Conservation (phyloP, 2,797 vertebrate species). For the Eutrigla gurnardus region DNA sequence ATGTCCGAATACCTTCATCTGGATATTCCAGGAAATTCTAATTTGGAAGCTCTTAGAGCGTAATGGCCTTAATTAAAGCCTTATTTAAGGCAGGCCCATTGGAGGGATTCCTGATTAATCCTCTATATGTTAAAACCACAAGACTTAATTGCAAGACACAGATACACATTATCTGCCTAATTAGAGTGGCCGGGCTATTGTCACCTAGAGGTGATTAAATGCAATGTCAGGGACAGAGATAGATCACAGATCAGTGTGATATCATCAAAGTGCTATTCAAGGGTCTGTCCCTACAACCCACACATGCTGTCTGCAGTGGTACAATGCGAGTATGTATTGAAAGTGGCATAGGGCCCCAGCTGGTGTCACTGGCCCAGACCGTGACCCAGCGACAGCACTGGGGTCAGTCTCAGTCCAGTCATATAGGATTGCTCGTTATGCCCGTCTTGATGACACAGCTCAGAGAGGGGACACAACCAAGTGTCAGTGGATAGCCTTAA, state of each 20-base stretch:
- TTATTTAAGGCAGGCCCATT: constrained; percentile 42
- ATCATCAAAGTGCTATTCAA: constrained; percentile 1
- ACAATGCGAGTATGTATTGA: constrained; percentile 46
- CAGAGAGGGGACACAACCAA: constrained; percentile 32
- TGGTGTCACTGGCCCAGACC: constrained; percentile 69
- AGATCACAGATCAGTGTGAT: background rate
- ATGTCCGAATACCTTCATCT: constrained; percentile 16
- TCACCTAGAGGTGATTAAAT: constrained; percentile 38
- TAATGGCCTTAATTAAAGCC: constrained; percentile 56
- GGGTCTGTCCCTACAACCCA: constrained; percentile 15
- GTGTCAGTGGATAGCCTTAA: constrained; percentile 55
- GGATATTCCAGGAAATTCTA: constrained; percentile 35
- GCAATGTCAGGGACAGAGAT: constrained; percentile 8
- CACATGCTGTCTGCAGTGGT: constrained; percentile 25
- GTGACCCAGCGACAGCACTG: constrained; percentile 62
- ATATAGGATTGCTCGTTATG: constrained; percentile 72
- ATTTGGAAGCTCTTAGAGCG: constrained; percentile 32
- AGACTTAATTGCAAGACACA: constrained; percentile 28
- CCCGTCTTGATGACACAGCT: constrained; percentile 64
- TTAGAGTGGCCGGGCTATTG: constrained; percentile 43
- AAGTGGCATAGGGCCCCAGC: constrained; percentile 74
- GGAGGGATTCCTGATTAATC: constrained; percentile 50
- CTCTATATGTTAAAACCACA: constrained; percentile 44
- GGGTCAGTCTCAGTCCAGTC: constrained; percentile 61
- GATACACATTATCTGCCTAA: constrained; percentile 54